These are phyloP conservation scores for Didymodactylos carnosus DNA, from an alignment of 2,888 invertebrate species.

Conservation along the genomic window DNA sequence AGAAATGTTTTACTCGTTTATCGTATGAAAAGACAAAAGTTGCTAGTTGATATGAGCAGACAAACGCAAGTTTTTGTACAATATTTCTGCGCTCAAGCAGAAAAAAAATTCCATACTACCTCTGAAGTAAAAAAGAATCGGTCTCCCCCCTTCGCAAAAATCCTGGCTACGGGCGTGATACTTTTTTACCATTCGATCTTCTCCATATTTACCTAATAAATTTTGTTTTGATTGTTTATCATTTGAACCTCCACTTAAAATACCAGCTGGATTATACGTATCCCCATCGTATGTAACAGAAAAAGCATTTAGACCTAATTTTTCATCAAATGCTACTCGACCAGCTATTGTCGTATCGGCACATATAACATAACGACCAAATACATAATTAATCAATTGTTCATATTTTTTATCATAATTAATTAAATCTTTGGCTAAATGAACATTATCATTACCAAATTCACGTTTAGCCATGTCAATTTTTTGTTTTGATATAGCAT, in stretches of 20 bases:
- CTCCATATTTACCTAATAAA: too few relatives aligned
- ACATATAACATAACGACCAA: slow-evolving; percentile 65
- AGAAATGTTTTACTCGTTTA: too few relatives aligned
- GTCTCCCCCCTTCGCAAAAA: too few relatives aligned
- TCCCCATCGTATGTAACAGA: slow-evolving; percentile 74
- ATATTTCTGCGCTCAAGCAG: too few relatives aligned
- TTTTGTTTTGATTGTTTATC: too few relatives aligned
- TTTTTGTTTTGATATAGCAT: slow-evolving; percentile 42
- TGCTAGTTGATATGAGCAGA: too few relatives aligned
- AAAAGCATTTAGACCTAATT: slow-evolving; percentile 19
- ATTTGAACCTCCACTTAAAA: slow-evolving; percentile 73
- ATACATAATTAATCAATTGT: slow-evolving; percentile 65
- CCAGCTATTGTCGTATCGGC: slow-evolving; percentile 58
- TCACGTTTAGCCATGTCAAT: slow-evolving; percentile 32
- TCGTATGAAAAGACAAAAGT: too few relatives aligned
- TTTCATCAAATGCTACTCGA: slow-evolving; percentile 53
- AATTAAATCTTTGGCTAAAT: slow-evolving; percentile 58
- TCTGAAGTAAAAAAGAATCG: too few relatives aligned
- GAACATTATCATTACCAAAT: slow-evolving; percentile 60
- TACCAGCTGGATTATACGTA: slow-evolving; percentile 68
- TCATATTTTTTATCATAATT: slow-evolving; percentile 46
- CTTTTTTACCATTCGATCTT: too few relatives aligned
- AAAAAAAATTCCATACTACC: too few relatives aligned
- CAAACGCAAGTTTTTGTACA: too few relatives aligned
- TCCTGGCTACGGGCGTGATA: too few relatives aligned